These are phyloP conservation scores for Sturnus vulgaris DNA, from an alignment of 2,113 vertebrate genomes.

Conservation along the genomic window DNA sequence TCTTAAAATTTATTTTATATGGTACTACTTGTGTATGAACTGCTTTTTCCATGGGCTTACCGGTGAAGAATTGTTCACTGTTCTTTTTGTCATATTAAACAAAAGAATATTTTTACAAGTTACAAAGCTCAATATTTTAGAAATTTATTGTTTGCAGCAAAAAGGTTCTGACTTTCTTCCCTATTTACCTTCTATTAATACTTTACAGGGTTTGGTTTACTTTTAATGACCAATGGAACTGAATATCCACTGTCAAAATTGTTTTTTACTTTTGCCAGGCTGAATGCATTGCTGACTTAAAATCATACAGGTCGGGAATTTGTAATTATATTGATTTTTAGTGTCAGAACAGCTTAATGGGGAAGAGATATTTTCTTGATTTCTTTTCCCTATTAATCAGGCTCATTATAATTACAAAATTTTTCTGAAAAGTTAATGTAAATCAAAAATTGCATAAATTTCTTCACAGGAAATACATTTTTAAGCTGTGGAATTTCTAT, in stretches of 20 bases:
- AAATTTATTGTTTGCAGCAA: neutral
- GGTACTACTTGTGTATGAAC: neutral
- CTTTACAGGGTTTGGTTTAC: neutral
- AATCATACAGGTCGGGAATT: neutral
- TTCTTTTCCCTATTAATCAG: neutral
- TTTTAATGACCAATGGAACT: neutral
- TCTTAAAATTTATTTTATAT: neutral
- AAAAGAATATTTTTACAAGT: neutral
- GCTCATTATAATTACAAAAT: neutral
- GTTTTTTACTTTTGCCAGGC: neutral
- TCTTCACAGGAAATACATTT: neutral
- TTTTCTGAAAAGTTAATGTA: neutral
- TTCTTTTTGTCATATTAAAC: neutral
- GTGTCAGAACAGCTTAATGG: neutral
- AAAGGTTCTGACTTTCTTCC: neutral
- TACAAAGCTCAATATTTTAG: neutral
- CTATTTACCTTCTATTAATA: conserved; percentile 4
- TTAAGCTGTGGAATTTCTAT: neutral
- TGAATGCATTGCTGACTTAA: neutral
- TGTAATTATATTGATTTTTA: neutral
- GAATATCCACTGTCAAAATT: neutral
- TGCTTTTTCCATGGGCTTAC: neutral
- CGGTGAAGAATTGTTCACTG: neutral
- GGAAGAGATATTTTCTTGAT: neutral
- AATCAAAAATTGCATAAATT: neutral